These are phyloP conservation scores for Pardalotus punctatus DNA, from an alignment of 2,113 vertebrate genomes.

Conservation along the genomic window DNA sequence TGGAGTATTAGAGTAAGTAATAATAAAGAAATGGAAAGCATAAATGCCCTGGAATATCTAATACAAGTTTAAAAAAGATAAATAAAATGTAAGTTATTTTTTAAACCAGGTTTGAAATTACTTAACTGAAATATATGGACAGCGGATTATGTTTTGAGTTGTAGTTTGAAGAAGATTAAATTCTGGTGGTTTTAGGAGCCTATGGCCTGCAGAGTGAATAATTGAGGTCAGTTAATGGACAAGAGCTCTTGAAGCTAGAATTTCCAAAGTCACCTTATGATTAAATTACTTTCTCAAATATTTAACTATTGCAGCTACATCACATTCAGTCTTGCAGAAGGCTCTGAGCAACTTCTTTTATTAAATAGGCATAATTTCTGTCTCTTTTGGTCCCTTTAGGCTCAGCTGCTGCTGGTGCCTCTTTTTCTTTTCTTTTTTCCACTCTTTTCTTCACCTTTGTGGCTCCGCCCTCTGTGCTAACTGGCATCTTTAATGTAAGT, in stretches of 20 bases:
- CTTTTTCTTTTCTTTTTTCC: background rate
- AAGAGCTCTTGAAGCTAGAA: background rate
- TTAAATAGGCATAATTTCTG: background rate
- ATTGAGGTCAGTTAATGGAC: background rate
- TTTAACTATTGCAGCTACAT: background rate
- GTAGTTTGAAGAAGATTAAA: background rate
- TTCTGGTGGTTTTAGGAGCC: background rate
- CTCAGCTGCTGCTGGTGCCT: background rate
- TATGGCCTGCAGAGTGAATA: background rate
- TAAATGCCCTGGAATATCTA: background rate
- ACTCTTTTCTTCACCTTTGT: background rate
- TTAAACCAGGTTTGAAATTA: background rate
- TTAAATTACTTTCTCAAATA: background rate
- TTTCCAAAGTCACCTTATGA: background rate
- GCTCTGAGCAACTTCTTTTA: background rate
- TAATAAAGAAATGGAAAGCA: background rate
- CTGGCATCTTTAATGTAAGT: background rate
- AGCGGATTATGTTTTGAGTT: background rate
- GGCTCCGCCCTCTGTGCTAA: background rate
- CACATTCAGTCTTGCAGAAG: background rate
- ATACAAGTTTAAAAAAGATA: background rate
- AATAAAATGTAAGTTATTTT: background rate
- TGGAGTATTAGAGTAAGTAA: background rate
- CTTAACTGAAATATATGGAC: background rate
- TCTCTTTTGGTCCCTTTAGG: background rate